Base-by-base conservation (phyloP, 1,140 invertebrate species). In the Cepaea nemoralis region DNA sequence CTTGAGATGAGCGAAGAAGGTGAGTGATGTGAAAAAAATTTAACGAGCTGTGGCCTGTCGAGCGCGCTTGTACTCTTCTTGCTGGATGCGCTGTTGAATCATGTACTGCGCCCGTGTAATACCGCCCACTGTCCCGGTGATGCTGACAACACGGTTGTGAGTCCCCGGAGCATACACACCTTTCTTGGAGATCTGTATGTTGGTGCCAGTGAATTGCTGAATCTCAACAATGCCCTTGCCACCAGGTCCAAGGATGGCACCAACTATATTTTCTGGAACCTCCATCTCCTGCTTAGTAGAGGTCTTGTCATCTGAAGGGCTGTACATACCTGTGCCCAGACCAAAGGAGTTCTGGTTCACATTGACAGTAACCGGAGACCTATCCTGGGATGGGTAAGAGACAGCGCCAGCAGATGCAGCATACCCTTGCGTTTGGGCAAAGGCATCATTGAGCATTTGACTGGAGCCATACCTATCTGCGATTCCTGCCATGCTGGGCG, bases 181-280 rank as follows among this genome's bases (percentile, higher is more conserved):
- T 93, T 99, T 98, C 94, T 99, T 99, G 85, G 97, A 98, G 92
- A 99, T 98, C 93, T 99, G 97, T 92, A 99, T 97, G 93, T 96
- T 98, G 90, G 97, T 97, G 91, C 97, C 96, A 91, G 96, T 98
- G 91, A 96, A 94, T 92, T 98, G 96, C 93, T 99, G 97, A 92
- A 99, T 97, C 94, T 99, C 97, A 89, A 98, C 95, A 90, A 99
- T 94, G 91, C 96, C 96, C 92, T 97, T 95, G 83, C 97, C 98
- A 90, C 97, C 97, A 87, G 96, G 97, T 93, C 96, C 97, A 91
- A 99, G 94, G 90, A 99, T 98, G 90, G 97, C 97, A 89, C 97
- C 97, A 89, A 99, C 97, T 92, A 99, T 97, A 92, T 93, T 93
- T 85, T 94, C 98, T 81, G 97, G 94, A 91, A 99, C 97, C 94